These are phyloP conservation scores for Ptilorrhoa leucosticta DNA, from an alignment of 2,113 vertebrate genomes.

Conservation along the genomic window DNA sequence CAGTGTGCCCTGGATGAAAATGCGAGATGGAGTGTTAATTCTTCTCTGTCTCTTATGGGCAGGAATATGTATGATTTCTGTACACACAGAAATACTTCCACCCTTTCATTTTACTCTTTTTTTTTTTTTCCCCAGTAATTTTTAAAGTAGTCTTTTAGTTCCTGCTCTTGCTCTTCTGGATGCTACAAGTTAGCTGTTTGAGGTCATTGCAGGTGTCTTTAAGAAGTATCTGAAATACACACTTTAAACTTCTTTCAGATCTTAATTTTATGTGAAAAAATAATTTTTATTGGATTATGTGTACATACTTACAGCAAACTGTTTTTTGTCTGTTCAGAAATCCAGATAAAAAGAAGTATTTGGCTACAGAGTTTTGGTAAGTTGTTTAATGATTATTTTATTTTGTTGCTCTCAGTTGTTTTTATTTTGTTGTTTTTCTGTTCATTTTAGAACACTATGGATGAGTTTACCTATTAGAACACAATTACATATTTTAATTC, in stretches of 20 bases:
- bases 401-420: background rate
- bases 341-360: constrained; percentile 10
- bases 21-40: background rate
- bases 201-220: background rate
- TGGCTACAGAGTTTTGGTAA: constrained; percentile 19
- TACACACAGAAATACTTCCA: background rate
- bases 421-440: background rate
- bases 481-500: background rate
- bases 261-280: background rate
- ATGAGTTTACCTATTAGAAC: background rate
- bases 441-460: background rate
- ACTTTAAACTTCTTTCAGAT: background rate
- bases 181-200: background rate
- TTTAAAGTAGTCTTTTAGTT: background rate
- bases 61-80: background rate
- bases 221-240: background rate
- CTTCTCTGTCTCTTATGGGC: background rate
- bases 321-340: constrained; percentile 43
- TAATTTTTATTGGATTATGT: background rate
- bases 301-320: background rate
- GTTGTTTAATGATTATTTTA: background rate
- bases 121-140: background rate
- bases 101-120: background rate
- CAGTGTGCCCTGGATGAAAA: background rate
- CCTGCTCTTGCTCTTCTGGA: background rate